Evolutionary conservation across 2,888 invertebrate genomes (phyloP), one percentile per base, ranked within the genome.

Genomic region (Trilocha varians): DNA sequence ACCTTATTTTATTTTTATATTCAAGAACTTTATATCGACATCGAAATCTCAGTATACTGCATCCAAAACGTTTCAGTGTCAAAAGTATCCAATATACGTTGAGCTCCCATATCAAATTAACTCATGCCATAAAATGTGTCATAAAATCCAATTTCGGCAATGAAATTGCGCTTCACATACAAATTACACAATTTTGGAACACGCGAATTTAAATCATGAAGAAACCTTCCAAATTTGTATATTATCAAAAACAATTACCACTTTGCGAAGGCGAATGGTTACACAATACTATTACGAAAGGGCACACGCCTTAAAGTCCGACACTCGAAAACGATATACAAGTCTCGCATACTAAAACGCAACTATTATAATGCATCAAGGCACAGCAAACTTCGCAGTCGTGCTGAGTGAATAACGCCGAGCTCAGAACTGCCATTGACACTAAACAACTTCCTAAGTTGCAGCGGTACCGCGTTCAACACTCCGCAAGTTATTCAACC

Each of bases 371-470:
- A 59, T 65, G 55, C 61, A 60, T 48, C 53, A 49, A 47, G 41
- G 49, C 47, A 60, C 61, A 58, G 58, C 63, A 62, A 64, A 65
- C 53, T 65, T 52, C 52, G 50, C 55, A 48, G 55, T 56, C 52
- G 62, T 56, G 53, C 47, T 42, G 50, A 59, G 61, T 64, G 63
- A 59, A 66, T 62, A 68, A 59, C 57, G 52, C 53, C 50, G 56
- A 62, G 53, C 56, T 50, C 48, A 50, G 54, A 57, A 58, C 59
- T 62, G 69, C 59, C 69, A 70, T 65, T 66, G 71, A 69, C 70
- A 70, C 69, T 62, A 60, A 64, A 60, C 65, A 66, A 71, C 67
- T 69, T 65, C 55, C 63, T 55, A 65, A 70, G 59, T 65, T 68
- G 52, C 59, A 50, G 55, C 55, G 53, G 50, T 48, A 50, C 53